A percentile compares a stretch with the other conserved stretches of the same genome.
These are phyloP conservation scores for Choloepus didactylus DNA, from an alignment of 2,797 vertebrate species.

Conservation along the genomic window DNA sequence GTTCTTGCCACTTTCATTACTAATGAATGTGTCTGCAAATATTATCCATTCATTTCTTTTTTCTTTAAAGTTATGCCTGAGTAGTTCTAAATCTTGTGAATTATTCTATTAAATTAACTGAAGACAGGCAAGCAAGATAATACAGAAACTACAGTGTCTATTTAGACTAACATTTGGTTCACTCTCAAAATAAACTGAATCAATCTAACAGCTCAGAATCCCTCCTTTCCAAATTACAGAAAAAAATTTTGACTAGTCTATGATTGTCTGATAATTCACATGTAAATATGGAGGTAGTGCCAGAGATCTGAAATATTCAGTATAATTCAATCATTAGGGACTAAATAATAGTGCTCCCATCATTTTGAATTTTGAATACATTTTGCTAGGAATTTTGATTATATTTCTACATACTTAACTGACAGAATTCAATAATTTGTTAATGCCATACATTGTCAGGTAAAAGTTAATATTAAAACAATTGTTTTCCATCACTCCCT, in stretches of 20 bases:
- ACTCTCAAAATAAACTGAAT: background rate
- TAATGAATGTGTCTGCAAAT: slow-evolving; percentile 22
- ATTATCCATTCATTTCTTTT: slow-evolving; percentile 45
- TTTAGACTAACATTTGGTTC: slow-evolving; percentile 50
- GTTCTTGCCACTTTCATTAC: background rate
- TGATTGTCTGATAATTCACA: slow-evolving; percentile 14
- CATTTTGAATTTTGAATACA: background rate
- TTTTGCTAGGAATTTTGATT: background rate
- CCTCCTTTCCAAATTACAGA: background rate
- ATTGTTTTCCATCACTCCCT: background rate
- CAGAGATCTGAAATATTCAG: background rate
- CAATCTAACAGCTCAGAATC: background rate
- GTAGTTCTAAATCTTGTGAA: slow-evolving; percentile 6
- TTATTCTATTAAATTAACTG: slow-evolving; percentile 39
- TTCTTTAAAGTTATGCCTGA: slow-evolving; percentile 43
- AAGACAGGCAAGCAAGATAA: background rate
- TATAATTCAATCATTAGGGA: background rate
- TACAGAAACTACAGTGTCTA: background rate
- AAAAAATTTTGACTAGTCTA: background rate
- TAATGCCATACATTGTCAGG: background rate
- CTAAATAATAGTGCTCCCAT: background rate
- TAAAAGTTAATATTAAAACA: background rate
- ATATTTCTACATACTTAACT: background rate
- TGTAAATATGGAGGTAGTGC: background rate
- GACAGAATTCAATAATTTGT: background rate